Percentiles rank a stretch among this genome's conserved stretches.
These are phyloP conservation scores for Hydroisotoma schaefferi DNA, from an alignment of 2,888 invertebrate genomes.

Conservation along the genomic window DNA sequence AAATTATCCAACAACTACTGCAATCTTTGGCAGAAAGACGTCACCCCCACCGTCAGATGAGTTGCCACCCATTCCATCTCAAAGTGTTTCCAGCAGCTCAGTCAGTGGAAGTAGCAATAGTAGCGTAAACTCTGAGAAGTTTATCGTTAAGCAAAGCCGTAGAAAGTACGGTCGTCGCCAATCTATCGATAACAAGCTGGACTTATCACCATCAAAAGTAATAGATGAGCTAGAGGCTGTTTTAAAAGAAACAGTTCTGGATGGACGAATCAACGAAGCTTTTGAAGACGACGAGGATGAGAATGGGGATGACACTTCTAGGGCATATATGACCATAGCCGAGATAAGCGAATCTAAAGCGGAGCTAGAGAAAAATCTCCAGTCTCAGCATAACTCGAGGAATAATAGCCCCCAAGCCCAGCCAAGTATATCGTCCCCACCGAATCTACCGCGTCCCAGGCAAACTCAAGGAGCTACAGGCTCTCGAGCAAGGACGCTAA, in stretches of 20 bases:
- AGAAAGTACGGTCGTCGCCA: background rate
- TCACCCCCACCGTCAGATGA: slow-evolving; percentile 43
- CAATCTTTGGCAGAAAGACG: slow-evolving; percentile 40
- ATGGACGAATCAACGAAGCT: slow-evolving; percentile 6
- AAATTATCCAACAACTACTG: slow-evolving; percentile 42
- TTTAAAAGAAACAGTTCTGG: background rate
- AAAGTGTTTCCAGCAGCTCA: no score
- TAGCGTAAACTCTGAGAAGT: slow-evolving; percentile 19
- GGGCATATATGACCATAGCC: slow-evolving; percentile 46
- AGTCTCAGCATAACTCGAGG: background rate
- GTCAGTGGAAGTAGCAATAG: slow-evolving; percentile 10
- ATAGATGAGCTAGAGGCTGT: slow-evolving; percentile 7
- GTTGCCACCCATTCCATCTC: slow-evolving; percentile 40
- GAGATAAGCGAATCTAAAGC: slow-evolving; percentile 40
- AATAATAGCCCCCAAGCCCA: background rate
- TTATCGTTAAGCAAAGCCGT: background rate
- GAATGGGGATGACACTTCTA: slow-evolving; percentile 23
- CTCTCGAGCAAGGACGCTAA: background rate
- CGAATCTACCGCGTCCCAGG: background rate
- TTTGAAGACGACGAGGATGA: slow-evolving; percentile 30
- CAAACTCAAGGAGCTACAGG: background rate
- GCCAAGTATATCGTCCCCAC: no score
- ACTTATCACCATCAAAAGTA: slow-evolving; percentile 8
- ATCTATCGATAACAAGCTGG: background rate
- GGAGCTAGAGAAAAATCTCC: slow-evolving; percentile 16